phyloP scores from a whole-genome alignment of 2,113 vertebrate species.

The Xenopus borealis region DNA sequence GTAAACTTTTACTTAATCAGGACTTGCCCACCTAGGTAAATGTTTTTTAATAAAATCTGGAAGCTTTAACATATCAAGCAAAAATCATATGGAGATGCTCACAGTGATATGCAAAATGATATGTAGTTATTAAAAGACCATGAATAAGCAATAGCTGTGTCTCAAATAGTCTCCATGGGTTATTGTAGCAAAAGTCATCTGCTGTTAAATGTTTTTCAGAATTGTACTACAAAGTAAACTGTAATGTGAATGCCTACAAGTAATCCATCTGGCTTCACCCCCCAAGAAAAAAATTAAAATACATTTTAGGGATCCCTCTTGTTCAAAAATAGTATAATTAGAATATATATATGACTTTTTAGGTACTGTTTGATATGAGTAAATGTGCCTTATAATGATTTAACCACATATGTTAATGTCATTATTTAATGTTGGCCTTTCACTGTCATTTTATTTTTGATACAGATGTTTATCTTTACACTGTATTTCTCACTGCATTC shows the following conservation, averaged over 20 bases:
- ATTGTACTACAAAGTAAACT: conserved; percentile 24
- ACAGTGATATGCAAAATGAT: conserved; percentile 1
- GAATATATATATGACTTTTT: conserved; percentile 36
- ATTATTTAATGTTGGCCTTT: conserved; percentile 20
- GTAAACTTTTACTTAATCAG: too few species aligned
- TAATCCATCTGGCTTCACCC: conserved; percentile 38
- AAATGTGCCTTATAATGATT: conserved; percentile 32
- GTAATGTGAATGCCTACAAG: conserved; percentile 41
- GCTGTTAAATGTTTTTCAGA: conserved; percentile 22
- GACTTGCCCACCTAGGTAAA: too few species aligned
- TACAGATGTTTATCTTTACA: conserved; percentile 27
- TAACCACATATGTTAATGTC: conserved; percentile 35
- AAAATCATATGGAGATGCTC: background rate
- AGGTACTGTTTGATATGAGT: conserved; percentile 37
- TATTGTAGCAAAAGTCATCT: conserved; percentile 28
- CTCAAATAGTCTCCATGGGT: conserved; percentile 25
- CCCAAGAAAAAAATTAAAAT: conserved; percentile 36
- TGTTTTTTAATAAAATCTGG: background rate
- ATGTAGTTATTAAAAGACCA: conserved; percentile 14
- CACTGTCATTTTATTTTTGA: background rate
- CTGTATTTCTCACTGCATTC: background rate
- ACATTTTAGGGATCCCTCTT: conserved; percentile 32
- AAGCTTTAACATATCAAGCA: background rate
- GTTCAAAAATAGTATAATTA: conserved; percentile 35
- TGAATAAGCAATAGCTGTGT: conserved; percentile 23